Percentiles rank a stretch among this genome's conserved stretches.
Evolutionary conservation across 53 echinoderm and acorn worm genomes (phyloP).

Genomic region (Astropecten irregularis): DNA sequence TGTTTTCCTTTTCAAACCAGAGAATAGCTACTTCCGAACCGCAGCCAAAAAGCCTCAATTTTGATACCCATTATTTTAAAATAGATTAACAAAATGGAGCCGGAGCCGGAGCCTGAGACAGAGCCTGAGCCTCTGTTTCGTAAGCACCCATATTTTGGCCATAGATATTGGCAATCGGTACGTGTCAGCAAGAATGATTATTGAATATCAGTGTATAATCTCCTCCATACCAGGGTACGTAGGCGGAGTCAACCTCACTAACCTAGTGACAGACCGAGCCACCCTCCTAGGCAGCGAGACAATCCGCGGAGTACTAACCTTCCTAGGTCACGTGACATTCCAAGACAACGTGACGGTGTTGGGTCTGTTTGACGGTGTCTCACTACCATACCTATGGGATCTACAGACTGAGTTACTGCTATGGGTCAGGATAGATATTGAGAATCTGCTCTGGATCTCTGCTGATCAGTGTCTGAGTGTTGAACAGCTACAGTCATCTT

Average conservation of each 20-base stretch:
- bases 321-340: slow-evolving; percentile 58
- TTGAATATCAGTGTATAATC: too few species aligned
- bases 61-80: too few species aligned
- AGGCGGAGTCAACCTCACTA: slow-evolving; percentile 33
- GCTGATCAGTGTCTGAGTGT: slow-evolving; percentile 23
- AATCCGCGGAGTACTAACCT: slow-evolving; percentile 31
- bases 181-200: too few species aligned
- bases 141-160: too few species aligned
- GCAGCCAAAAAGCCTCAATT: too few species aligned
- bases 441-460: background rate
- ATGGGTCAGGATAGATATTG: slow-evolving; percentile 1
- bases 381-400: slow-evolving; percentile 10
- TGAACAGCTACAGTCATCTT: slow-evolving; percentile 21
- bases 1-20: too few species aligned
- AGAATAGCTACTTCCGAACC: too few species aligned
- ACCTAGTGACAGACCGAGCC: slow-evolving; percentile 28
- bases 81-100: too few species aligned
- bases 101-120: too few species aligned
- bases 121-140: too few species aligned
- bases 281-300: slow-evolving; percentile 16
- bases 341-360: slow-evolving; percentile 3
- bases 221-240: too few species aligned
- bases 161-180: too few species aligned
- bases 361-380: slow-evolving; percentile 28
- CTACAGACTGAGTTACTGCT: slow-evolving; percentile 8